Percentiles rank a stretch among this genome's conserved stretches.
Conservation (phyloP, 2,797 vertebrate genomes). For the Loriculus beryllinus region DNA sequence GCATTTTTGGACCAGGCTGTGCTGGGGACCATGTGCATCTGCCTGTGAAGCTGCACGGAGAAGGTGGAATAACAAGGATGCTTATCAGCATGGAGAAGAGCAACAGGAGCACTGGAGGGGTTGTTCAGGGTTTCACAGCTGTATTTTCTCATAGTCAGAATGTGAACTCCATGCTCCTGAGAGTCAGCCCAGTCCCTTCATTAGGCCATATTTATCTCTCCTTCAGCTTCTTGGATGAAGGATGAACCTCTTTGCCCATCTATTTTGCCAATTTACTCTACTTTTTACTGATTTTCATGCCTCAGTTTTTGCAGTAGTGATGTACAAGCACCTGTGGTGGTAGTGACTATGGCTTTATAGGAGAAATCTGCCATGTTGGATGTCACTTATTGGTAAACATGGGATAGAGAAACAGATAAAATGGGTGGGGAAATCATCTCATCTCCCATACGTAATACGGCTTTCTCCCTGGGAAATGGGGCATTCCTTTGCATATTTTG, state of each 20-base stretch:
- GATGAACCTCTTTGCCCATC: background rate
- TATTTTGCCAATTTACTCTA: background rate
- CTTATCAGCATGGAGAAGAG: background rate
- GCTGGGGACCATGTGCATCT: background rate
- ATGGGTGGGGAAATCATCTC: fast-evolving
- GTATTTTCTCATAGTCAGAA: background rate
- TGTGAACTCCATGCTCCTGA: background rate
- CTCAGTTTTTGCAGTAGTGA: background rate
- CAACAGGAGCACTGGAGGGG: background rate
- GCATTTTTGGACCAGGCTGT: background rate
- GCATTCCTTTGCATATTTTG: background rate
- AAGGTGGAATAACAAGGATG: background rate
- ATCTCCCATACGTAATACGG: fast-evolving
- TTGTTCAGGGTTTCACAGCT: background rate
- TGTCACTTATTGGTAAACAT: background rate
- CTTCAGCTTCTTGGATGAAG: background rate
- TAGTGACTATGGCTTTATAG: background rate
- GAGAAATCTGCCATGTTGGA: background rate
- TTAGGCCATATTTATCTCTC: background rate
- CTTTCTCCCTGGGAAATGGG: background rate
- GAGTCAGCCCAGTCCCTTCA: background rate
- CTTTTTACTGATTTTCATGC: background rate
- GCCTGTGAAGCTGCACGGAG: background rate
- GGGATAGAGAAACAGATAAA: background rate
- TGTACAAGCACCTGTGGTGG: background rate